Evolutionary conservation across 2,797 vertebrate genomes (phyloP), one percentile per base, ranked within the genome.

Genomic region (Bovichtus variegatus): DNA sequence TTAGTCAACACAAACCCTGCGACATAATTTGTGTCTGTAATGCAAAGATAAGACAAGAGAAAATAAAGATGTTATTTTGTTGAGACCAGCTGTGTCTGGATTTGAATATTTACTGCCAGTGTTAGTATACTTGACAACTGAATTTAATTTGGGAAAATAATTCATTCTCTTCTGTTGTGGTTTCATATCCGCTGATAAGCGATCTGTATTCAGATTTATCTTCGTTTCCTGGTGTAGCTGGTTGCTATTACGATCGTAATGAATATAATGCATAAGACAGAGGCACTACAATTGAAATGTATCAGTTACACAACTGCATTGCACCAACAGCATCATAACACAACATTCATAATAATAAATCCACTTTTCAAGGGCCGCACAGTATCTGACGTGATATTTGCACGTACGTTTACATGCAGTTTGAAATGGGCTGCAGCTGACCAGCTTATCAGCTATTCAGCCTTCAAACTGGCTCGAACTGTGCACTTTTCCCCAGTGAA

Each of bases 101-200:
- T 65, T 68, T 63, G 66, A 75, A 62, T 82, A 80, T 88, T 81
- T 83, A 60, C 60, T 71, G 67, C 46, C 51, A 58, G 25, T 49
- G 76, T 75, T 76, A 31, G 63, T 63, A 72, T 54, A 53, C 43
- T 64, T 88, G 83, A 89, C 58, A 79, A 72, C 34, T 81, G 67
- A 76, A 85, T 88, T 85, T 87, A 87, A 89, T 91, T 85, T 89
- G 55, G 49, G 57, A 78, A 80, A 89, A 82, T 81, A 81, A 84
- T 74, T 59, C 49, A 74, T 44, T 78, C 54, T 80, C 70, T 49
- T 74, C 62, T 43, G 60, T 75, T 63, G 71, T 68, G 82, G 66
- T 79, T 87, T 89, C 53, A 91, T 89, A 87, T 90, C 86, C 49
- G 64, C 74, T 81, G 85, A 89, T 81, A 80, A 75, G 57, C 44